A percentile compares a stretch with the other conserved stretches of the same genome.
phyloP scores from a whole-genome alignment of 2,888 invertebrate genomes.

The Anthrax anthrax region DNA sequence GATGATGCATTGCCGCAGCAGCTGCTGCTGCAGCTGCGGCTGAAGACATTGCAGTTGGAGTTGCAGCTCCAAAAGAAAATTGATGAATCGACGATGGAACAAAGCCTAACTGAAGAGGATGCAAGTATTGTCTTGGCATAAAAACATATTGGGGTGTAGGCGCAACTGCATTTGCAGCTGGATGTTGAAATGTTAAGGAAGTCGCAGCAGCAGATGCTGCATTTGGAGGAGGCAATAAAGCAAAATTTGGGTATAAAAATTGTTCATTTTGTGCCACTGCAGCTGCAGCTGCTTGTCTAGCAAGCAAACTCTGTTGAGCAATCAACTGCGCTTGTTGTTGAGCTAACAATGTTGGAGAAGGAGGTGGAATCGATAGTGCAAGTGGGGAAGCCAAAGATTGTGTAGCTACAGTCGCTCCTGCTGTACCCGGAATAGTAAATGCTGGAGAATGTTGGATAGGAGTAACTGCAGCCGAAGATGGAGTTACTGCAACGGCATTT shows the following conservation, averaged over 20 bases:
- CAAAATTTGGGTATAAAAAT: slow-evolving; percentile 17
- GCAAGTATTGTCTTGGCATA: slow-evolving; percentile 11
- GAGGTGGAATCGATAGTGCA: slow-evolving; percentile 30
- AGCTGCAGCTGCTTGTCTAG: slow-evolving; percentile 49
- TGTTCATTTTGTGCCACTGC: slow-evolving; percentile 33
- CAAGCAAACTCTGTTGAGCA: slow-evolving; percentile 54
- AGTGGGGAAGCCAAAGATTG: slow-evolving; percentile 18
- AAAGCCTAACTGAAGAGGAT: slow-evolving; percentile 8
- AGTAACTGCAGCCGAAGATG: slow-evolving; percentile 4
- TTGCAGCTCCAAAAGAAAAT: neutral
- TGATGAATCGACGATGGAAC: slow-evolving; percentile 5
- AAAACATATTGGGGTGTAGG: slow-evolving; percentile 16
- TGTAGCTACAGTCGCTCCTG: slow-evolving; percentile 16
- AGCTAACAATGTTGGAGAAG: slow-evolving; percentile 34
- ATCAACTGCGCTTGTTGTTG: slow-evolving; percentile 45
- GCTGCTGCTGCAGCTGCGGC: slow-evolving; percentile 1
- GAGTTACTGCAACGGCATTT: slow-evolving; percentile 24
- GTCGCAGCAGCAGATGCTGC: slow-evolving; percentile 21
- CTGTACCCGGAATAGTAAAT: slow-evolving; percentile 12
- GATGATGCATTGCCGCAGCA: slow-evolving; percentile 4
- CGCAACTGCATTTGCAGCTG: slow-evolving; percentile 23
- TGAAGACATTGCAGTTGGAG: neutral
- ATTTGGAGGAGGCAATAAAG: slow-evolving; percentile 21
- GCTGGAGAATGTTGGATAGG: slow-evolving; percentile 13
- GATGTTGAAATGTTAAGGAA: slow-evolving; percentile 19